Conservation (phyloP, 2,797 vertebrate genomes). For the Acanthurus leucopareius region DNA sequence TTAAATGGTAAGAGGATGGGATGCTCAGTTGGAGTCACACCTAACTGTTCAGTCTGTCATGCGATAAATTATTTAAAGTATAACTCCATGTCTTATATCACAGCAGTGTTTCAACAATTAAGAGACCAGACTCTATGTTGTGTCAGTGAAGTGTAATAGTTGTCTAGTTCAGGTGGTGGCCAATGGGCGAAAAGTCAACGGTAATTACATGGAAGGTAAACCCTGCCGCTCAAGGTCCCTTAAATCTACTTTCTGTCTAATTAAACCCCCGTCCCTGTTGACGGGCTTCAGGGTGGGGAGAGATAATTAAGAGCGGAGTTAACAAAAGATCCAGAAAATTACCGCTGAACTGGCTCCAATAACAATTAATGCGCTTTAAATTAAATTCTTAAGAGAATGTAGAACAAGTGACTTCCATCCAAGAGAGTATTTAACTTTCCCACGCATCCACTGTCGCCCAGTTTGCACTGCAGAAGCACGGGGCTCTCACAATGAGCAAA, state of each 20-base stretch:
- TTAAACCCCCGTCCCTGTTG: conserved; percentile 75
- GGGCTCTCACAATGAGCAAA: conserved; percentile 95
- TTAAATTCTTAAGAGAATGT: conserved; percentile 84
- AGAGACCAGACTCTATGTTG: conserved; percentile 31
- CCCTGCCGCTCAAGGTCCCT: conserved; percentile 73
- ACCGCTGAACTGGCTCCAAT: conserved; percentile 83
- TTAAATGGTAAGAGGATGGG: too few species aligned
- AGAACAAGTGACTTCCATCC: conserved; percentile 72
- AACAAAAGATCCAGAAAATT: conserved; percentile 86
- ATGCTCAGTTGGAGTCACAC: neutral
- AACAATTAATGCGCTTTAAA: conserved; percentile 91
- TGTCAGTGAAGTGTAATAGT: conserved; percentile 52
- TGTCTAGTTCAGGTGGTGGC: conserved; percentile 84
- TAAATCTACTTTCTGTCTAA: conserved; percentile 85
- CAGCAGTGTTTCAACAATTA: conserved; percentile 35
- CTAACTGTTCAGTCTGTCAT: neutral
- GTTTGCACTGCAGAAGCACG: conserved; percentile 86
- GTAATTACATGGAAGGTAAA: conserved; percentile 85
- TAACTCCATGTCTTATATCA: conserved; percentile 5
- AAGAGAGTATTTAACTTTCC: conserved; percentile 99
- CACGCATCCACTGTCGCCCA: conserved; percentile 86
- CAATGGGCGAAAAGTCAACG: conserved; percentile 85
- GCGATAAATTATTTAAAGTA: conserved; percentile 2
- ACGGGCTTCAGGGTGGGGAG: conserved; percentile 51
- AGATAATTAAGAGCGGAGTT: conserved; percentile 85